phyloP scores from a whole-genome alignment of 2,888 invertebrate species.

The Tanypteryx hageni region DNA sequence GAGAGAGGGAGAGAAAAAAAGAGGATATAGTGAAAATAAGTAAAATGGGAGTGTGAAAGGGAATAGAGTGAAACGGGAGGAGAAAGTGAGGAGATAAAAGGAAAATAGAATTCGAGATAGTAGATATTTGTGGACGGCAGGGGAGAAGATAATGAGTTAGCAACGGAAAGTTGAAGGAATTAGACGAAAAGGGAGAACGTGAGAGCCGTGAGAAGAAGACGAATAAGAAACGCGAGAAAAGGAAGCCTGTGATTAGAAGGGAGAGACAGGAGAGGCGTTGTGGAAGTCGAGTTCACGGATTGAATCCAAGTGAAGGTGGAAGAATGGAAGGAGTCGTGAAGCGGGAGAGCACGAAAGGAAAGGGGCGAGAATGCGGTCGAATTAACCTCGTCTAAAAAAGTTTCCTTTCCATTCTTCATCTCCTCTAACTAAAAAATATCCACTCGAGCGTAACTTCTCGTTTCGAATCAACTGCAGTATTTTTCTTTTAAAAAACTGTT shows the following conservation, averaged over 20 bases:
- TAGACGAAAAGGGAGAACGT: not conserved
- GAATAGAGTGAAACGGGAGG: no score
- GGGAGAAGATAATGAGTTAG: no score
- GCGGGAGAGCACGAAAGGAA: not conserved
- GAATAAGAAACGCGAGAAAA: not conserved
- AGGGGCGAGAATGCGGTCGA: not conserved
- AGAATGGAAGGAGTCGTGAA: not conserved
- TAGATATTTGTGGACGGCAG: no score
- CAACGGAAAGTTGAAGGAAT: no score
- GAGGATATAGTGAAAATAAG: no score
- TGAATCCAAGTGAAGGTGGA: not conserved
- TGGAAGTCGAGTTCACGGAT: not conserved
- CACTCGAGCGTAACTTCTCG: not conserved
- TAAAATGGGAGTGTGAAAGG: no score
- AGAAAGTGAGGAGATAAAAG: no score
- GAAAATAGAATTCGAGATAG: no score
- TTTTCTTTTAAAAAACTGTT: constrained; percentile 12
- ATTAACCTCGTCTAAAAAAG: not conserved
- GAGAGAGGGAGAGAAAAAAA: no score
- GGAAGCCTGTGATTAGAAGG: not conserved
- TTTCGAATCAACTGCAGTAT: constrained; percentile 9
- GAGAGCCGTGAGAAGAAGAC: not conserved
- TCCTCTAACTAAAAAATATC: not conserved
- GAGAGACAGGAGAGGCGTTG: not conserved
- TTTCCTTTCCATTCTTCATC: constrained; percentile 3